Base-by-base conservation (phyloP, 2,113 vertebrate species). In the Alaudala cheleensis region DNA sequence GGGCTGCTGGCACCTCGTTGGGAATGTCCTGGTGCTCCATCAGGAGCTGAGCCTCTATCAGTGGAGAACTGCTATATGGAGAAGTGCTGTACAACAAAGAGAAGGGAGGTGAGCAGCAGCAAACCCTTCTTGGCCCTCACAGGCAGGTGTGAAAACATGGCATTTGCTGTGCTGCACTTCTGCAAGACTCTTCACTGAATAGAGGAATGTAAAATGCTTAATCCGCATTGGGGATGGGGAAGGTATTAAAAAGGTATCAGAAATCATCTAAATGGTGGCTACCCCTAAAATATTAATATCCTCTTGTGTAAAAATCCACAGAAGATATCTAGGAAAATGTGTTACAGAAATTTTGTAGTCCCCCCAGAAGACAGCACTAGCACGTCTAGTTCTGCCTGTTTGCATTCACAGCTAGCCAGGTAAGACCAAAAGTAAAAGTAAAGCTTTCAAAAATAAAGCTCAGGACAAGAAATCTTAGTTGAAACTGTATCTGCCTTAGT, bases 1-100 rank as follows among this genome's bases (percentile, higher is more conserved):
- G 64, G 19, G 95, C 85, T 29, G 91, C 95, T 0, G 97, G 97
- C 7, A 97, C 93, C 87, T 97, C 95, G 0, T 80, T 81, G 70
- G 51, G 37, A 26, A 45, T 0, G 0, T 31, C 77, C 33, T 83
- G 91, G n/a, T 93, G 72, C 53, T 92, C 96, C 97, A 97, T 97
- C 21, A 12, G 72, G 64, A 92, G 73, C 58, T 49, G 42, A 57
- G 22, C 4, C 3, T 0, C 81, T 3, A 25, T 10, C 33, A 39
- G 40, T 45, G 39, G 14, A 54, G 14, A 34, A 73, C 44, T 3
- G 31, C 74, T 67, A 18, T 45, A 39, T 50, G 39, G 14, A 54
- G 16, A 34, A 73, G 49, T 3, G 31, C 74, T 67, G 20, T 45
- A 39, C 44, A 39, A 18, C 22, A 45, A 49, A 45, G 13, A n/a